These are phyloP conservation scores for Xestoiulus laeticollis DNA, from an alignment of 2,888 invertebrate species.

Conservation along the genomic window DNA sequence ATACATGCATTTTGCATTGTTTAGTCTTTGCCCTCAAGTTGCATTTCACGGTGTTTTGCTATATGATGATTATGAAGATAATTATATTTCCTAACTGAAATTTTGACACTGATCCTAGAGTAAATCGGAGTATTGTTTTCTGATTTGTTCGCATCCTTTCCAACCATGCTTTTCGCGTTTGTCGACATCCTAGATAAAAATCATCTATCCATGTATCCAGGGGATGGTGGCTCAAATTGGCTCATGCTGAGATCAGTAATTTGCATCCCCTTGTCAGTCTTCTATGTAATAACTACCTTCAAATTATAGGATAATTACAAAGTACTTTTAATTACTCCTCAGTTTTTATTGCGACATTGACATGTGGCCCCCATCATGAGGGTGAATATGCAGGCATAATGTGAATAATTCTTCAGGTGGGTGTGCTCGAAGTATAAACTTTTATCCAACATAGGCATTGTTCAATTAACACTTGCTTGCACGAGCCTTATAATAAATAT, in stretches of 20 bases:
- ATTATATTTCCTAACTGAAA: neutral
- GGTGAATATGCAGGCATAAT: neutral
- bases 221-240: slow-evolving; percentile 8
- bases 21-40: neutral
- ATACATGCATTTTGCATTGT: neutral
- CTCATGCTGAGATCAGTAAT: slow-evolving; percentile 24
- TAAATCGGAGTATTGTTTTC: neutral
- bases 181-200: neutral
- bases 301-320: slow-evolving; percentile 36
- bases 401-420: slow-evolving; percentile 5
- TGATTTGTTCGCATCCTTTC: neutral
- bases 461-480: neutral
- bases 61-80: neutral
- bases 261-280: slow-evolving; percentile 35
- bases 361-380: neutral
- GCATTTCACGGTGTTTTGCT: neutral
- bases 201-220: slow-evolving; percentile 1
- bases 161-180: neutral
- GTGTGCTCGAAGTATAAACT: neutral
- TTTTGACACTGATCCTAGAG: neutral
- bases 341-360: slow-evolving; percentile 20
- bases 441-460: neutral
- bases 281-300: slow-evolving; percentile 16
- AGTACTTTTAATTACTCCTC: slow-evolving; percentile 35
- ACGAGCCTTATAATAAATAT: neutral